Evolutionary conservation across 2,113 vertebrate species (phyloP).

Genomic region (Coptodon rendalli): DNA sequence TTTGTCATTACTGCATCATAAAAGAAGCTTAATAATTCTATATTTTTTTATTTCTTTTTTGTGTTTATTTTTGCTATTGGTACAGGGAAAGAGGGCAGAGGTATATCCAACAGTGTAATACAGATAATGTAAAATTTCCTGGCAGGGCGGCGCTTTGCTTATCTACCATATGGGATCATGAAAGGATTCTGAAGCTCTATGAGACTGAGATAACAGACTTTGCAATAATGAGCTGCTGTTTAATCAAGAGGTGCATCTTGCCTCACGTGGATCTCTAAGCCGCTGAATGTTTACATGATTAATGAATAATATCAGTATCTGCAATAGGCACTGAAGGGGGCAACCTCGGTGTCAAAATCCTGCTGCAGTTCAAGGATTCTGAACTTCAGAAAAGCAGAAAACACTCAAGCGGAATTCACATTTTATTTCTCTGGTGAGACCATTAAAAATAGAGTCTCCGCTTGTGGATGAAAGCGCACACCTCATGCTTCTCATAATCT

Average conservation of each 20-base stretch:
- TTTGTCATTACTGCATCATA: background rate
- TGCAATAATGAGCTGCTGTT: background rate
- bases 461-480: background rate
- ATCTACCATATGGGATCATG: background rate
- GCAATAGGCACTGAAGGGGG: background rate
- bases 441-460: background rate
- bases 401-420: background rate
- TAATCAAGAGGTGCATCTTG: background rate
- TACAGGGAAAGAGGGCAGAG: background rate
- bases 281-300: background rate
- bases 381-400: background rate
- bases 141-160: background rate
- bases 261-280: background rate
- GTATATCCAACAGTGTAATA: background rate
- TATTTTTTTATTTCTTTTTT: background rate
- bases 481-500: constrained; percentile 21
- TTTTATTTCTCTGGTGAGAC: background rate
- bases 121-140: background rate
- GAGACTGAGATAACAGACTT: background rate
- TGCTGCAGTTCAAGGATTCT: background rate
- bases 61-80: background rate
- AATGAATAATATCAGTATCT: background rate
- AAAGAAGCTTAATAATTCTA: background rate
- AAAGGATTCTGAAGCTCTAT: background rate
- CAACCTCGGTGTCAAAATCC: background rate